Evolutionary conservation across 2,113 vertebrate species (phyloP).

Genomic region (Aldabrachelys gigantea): DNA sequence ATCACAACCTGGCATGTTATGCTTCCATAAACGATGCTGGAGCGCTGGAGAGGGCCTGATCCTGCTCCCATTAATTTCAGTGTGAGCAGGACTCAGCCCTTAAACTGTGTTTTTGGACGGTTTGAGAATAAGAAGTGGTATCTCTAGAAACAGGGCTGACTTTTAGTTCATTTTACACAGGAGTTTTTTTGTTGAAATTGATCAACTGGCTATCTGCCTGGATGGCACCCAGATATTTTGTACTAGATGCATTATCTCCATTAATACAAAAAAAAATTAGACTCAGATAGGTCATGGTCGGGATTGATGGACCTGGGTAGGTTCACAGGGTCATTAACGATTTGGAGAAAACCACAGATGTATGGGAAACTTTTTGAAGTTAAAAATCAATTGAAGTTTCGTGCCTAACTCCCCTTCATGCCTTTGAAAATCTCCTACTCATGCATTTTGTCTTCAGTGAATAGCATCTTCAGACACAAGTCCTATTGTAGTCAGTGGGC

Average conservation of each 20-base stretch:
- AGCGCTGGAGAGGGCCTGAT: neutral
- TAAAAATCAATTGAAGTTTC: constrained; percentile 15
- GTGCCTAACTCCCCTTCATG: neutral
- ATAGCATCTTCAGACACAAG: constrained; percentile 24
- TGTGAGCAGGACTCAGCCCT: neutral
- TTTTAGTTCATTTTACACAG: neutral
- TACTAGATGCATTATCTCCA: neutral
- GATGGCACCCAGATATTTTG: neutral
- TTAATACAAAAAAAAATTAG: constrained; percentile 10
- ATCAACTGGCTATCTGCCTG: constrained; percentile 6
- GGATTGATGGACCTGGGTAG: neutral
- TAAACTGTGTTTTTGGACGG: neutral
- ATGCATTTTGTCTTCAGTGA: neutral
- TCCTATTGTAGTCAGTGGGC: neutral
- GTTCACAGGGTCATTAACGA: neutral
- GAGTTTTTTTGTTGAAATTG: neutral
- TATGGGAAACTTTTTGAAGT: constrained; percentile 6
- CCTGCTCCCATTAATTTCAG: rapidly evolving
- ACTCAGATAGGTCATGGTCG: neutral
- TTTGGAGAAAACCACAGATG: neutral
- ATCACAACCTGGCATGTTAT: neutral
- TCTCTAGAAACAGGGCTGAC: rapidly evolving
- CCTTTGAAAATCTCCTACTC: neutral
- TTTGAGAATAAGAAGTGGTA: neutral
- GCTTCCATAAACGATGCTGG: neutral